Evolutionary conservation across 1,140 invertebrate species (phyloP), one percentile per base, ranked within the genome.

Genomic region (Hylaeus anthracinus): DNA sequence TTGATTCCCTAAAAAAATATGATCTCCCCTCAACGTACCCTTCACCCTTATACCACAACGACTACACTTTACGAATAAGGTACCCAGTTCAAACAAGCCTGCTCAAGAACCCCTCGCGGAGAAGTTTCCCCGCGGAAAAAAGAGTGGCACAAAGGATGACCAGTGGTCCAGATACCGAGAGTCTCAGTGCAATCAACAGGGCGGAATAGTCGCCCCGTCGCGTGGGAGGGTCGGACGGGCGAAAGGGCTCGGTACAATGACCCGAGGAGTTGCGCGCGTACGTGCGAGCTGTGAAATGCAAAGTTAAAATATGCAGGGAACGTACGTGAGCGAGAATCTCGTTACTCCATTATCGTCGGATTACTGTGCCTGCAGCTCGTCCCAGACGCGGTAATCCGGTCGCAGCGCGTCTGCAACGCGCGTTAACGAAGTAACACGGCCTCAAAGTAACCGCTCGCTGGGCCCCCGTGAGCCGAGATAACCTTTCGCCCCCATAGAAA

Each of bases 221-320:
- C 53, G 5, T 48, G 48, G n/a, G 79, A 39, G 15, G 64, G 63
- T 26, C 26, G 53, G 60, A 14, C 39, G 69, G 61, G 72, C 15
- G 43, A 72, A 85, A 72, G 84, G 74, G 65, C 81, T 77, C 66
- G 72, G 80, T 74, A 76, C 75, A 79, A 83, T 72, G 83, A 82
- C 79, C 83, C 55, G 58, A 6, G 56, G 12, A 48, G 63, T n/a
- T 9, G 75, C 39, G 9, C 48, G 55, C 26, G 70, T 53, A 55
- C 74, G 58, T 56, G 74, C 79, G 39, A 70, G 61, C 26, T 4
- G 72, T 45, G 79, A 91, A 90, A 91, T 90, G 89, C 86, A 81
- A 88, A 88, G 87, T 91, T 92, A 91, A 93, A 93, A 93, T 93
- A 93, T 93, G 89, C 91, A 86, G 82, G 82, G 78, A 91, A 90